Percentiles rank a stretch among this genome's conserved stretches.
phyloP scores from a whole-genome alignment of 30 jellyfish, hydroid and myxozoan genomes.

The Turritopsis rubra region DNA sequence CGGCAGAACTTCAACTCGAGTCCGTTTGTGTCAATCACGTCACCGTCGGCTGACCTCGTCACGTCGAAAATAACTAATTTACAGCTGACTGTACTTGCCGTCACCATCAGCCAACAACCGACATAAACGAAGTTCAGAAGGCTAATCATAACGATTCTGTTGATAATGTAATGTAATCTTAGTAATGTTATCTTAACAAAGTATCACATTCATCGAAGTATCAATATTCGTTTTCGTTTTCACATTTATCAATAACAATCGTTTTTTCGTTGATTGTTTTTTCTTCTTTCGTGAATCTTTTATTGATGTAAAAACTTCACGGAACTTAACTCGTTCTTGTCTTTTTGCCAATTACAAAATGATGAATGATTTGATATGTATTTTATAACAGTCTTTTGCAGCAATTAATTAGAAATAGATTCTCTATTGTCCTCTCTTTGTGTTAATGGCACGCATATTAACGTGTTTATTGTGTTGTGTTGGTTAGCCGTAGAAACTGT shows the following conservation, averaged over 20 bases:
- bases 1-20: neutral
- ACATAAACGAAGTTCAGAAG: neutral
- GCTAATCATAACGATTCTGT: too few relatives aligned
- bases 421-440: too few relatives aligned
- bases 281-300: neutral
- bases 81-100: neutral
- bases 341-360: neutral
- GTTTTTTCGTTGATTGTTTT: too few relatives aligned
- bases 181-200: too few relatives aligned
- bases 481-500: neutral
- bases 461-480: neutral
- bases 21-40: neutral
- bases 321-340: neutral
- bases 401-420: neutral
- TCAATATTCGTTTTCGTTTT: too few relatives aligned
- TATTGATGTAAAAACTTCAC: neutral
- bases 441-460: neutral
- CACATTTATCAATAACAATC: neutral
- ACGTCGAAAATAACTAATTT: neutral
- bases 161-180: too few relatives aligned
- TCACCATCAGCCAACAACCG: neutral
- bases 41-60: neutral
- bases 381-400: neutral
- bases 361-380: neutral
- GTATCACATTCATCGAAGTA: too few relatives aligned